These are phyloP conservation scores for Pyrgus malvae DNA, from an alignment of 2,888 invertebrate species.

Conservation along the genomic window DNA sequence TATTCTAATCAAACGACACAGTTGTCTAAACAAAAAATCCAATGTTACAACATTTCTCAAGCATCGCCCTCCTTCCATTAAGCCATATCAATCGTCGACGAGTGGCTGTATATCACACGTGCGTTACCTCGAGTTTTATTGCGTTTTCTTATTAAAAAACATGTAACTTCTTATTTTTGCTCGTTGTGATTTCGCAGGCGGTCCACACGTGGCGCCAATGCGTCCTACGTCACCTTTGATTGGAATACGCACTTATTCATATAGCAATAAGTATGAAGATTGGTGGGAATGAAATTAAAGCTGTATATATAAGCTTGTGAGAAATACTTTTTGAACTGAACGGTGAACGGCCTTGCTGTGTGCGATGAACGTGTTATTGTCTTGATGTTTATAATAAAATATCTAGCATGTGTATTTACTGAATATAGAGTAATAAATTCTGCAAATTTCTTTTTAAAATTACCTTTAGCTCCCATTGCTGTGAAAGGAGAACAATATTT, in stretches of 20 bases:
- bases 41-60: background rate
- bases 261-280: background rate
- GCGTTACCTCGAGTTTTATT: conserved; percentile 57
- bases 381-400: no score
- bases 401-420: no score
- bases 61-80: conserved; percentile 31
- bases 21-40: background rate
- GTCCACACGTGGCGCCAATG: conserved; percentile 66
- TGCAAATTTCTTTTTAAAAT: no score
- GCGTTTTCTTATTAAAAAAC: conserved; percentile 44
- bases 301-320: no score
- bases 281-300: background rate
- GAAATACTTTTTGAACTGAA: no score
- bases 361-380: no score
- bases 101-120: conserved; percentile 35
- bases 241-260: conserved; percentile 10
- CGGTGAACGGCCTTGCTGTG: no score
- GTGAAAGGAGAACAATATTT: no score
- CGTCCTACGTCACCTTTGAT: conserved; percentile 43
- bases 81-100: conserved; percentile 41
- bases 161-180: conserved; percentile 42
- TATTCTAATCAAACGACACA: no score
- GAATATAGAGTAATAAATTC: no score
- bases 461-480: no score
- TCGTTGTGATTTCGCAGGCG: conserved; percentile 58